phyloP scores from a whole-genome alignment of 2,113 vertebrate species.

The Thunnus maccoyii region DNA sequence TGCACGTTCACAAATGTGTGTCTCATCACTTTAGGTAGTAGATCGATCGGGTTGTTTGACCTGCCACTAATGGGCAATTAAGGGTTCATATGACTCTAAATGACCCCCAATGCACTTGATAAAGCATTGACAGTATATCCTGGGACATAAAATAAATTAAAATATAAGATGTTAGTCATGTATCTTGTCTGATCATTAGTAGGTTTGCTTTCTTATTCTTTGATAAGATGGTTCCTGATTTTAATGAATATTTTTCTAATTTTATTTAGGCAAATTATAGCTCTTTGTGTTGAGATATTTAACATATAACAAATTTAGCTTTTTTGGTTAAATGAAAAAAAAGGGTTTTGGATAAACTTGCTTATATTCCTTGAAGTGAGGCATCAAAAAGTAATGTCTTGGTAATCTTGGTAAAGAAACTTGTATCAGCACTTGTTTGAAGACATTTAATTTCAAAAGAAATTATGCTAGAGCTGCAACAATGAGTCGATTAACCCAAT shows the following conservation, averaged over 20 bases:
- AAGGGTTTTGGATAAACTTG: too few species aligned
- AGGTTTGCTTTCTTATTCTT: background rate
- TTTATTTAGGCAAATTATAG: background rate
- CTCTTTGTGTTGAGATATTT: background rate
- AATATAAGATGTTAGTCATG: background rate
- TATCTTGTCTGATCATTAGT: background rate
- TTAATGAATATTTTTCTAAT: background rate
- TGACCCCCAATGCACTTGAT: slow-evolving; percentile 1
- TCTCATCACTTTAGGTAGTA: slow-evolving; percentile 29
- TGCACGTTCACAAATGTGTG: slow-evolving; percentile 24
- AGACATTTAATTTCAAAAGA: too few species aligned
- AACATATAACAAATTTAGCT: background rate
- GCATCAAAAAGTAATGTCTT: too few species aligned
- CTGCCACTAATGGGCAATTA: slow-evolving; percentile 31
- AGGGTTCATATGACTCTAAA: slow-evolving; percentile 7
- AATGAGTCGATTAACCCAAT: too few species aligned
- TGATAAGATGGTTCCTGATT: background rate
- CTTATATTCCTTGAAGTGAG: too few species aligned
- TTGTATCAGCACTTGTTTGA: too few species aligned
- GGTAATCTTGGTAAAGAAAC: too few species aligned
- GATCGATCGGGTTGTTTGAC: slow-evolving; percentile 35
- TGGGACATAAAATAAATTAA: background rate
- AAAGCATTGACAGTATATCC: slow-evolving; percentile 10
- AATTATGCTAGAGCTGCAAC: too few species aligned
- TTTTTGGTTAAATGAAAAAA: too few species aligned